phyloP scores from a whole-genome alignment of 1,140 invertebrate genomes.

The Nebria ingens region DNA sequence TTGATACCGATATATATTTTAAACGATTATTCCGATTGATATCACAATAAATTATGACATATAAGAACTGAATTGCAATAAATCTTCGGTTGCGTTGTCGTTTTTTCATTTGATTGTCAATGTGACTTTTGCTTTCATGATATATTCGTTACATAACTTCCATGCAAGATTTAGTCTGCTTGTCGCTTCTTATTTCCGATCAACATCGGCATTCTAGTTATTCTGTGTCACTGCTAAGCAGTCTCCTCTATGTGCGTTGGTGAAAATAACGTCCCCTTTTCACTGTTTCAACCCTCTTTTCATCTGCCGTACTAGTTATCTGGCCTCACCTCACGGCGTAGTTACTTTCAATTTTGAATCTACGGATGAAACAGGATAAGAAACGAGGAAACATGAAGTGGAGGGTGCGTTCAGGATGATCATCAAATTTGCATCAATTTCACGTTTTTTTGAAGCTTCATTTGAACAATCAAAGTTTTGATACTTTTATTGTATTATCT shows the following conservation, averaged over 20 bases:
- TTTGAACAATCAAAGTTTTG: neutral
- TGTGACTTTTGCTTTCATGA: neutral
- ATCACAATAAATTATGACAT: neutral
- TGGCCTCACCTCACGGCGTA: neutral
- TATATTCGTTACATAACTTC: constrained; percentile 1
- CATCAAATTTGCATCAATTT: no score
- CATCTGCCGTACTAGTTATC: neutral
- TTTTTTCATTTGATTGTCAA: constrained; percentile 3
- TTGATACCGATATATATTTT: no score
- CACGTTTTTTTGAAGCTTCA: no score
- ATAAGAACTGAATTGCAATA: neutral
- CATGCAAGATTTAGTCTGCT: constrained; percentile 6
- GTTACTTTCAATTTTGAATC: constrained; percentile 2
- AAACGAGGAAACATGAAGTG: neutral
- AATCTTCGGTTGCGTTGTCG: neutral
- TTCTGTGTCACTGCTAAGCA: constrained; percentile 3
- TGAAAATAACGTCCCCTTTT: neutral
- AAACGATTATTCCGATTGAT: no score
- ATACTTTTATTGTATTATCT: neutral
- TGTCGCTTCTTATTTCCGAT: constrained; percentile 4
- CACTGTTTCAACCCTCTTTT: neutral
- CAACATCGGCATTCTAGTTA: constrained; percentile 3
- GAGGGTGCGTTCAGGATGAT: no score
- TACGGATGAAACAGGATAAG: neutral
- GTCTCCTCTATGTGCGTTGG: neutral